Base-by-base conservation (phyloP, 2,113 vertebrate genomes). In the Gymnogyps californianus region DNA sequence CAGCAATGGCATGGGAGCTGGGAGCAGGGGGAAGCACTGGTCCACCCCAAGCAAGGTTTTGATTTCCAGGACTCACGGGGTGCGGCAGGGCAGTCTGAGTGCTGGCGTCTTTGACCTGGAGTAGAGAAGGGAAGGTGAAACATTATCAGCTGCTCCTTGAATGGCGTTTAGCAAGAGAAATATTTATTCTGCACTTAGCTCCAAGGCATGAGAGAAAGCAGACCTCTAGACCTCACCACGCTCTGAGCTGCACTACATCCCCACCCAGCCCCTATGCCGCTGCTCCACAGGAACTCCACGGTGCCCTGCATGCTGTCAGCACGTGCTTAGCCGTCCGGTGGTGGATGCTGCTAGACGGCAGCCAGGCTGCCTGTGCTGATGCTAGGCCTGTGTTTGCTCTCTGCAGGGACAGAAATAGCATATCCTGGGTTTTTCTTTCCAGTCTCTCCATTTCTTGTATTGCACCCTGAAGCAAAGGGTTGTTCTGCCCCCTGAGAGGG, bases 101-200 rank as follows among this genome's bases (percentile, higher is more conserved):
- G 81, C 95, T 74, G 80, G 86, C 93, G 2, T 97, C 96, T 85
- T 80, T 97, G 62, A 96, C 69, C 96, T 97, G 78, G 58, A 85
- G 58, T 2, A 85, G 62, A 89, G 64, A 83, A 70, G 61, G 51
- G 26, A 90, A 65, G 32, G 40, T 32, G n/a, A 88, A 86, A 62
- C 25, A 7, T 22, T 51, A 66, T 7, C 59, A 74, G 46, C 21
- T 72, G 67, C 51, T 42, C 1, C 2, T 77, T 88, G 9, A 16
- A 4, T 24, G 29, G n/a, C 0, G 0, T 54, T 66, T 42, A 71
- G 65, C 28, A 66, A 19, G 22, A 62, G 28, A 49, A 40, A 19
- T 49, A 54, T 82, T 84, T 52, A 36, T 54, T 84, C 74, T 87
- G 59, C 28, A 36, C 47, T 61, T 61, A 44, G 21, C 64, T 76